phyloP scores from a whole-genome alignment of 2,113 vertebrate species.

The Clarias macrocephalus region DNA sequence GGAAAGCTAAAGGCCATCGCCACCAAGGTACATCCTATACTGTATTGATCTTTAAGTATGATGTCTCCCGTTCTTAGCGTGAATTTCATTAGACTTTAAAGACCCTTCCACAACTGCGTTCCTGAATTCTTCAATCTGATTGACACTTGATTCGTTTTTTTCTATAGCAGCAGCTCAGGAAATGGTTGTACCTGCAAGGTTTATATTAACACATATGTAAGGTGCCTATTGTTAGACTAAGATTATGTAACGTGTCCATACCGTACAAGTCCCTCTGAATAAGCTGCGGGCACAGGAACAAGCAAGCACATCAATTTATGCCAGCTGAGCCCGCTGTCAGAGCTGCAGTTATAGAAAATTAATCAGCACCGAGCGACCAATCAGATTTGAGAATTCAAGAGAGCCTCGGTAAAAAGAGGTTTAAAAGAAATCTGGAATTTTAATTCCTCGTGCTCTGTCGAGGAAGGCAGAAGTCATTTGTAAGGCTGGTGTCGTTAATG shows the following conservation, averaged over 20 bases:
- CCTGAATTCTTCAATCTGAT: not conserved
- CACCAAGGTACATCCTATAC: slow-evolving; percentile 79
- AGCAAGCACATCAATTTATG: not conserved
- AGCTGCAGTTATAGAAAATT: not conserved
- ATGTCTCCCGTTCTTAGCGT: not conserved
- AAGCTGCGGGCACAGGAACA: not conserved
- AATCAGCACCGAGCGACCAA: not conserved
- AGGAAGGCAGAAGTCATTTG: not conserved
- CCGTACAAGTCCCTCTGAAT: not conserved
- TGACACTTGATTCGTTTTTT: not conserved
- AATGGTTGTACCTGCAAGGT: not conserved
- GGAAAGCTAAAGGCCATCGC: slow-evolving; percentile 92
- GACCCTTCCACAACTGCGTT: not conserved
- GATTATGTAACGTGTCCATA: not conserved
- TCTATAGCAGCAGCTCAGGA: not conserved
- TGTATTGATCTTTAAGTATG: not conserved
- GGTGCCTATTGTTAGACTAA: not conserved
- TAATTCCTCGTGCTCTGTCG: slow-evolving; percentile 1
- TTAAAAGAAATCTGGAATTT: slow-evolving; percentile 11
- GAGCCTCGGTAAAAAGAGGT: not conserved
- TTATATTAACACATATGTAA: not conserved
- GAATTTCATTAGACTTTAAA: not conserved
- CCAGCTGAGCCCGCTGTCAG: not conserved
- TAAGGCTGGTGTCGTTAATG: slow-evolving; percentile 18
- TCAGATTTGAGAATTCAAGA: not conserved